phyloP scores from a whole-genome alignment of 2,113 vertebrate species.

The Hippocampus abdominalis region DNA sequence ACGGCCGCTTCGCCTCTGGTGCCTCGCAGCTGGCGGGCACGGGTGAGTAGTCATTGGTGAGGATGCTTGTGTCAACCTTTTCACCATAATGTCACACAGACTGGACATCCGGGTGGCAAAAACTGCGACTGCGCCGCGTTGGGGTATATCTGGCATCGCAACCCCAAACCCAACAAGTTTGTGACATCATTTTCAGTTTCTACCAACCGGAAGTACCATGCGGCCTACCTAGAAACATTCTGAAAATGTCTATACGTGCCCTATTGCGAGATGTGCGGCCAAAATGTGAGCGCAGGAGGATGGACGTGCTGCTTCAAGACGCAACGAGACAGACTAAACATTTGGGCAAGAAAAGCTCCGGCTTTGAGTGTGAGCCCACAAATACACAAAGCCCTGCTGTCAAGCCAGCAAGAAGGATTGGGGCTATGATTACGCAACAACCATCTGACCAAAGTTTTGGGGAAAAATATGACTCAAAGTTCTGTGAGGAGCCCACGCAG shows the following conservation, averaged over 20 bases:
- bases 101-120: not conserved
- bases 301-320: conserved; percentile 14
- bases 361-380: not conserved
- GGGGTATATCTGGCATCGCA: too few relatives aligned
- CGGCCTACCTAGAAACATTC: not conserved
- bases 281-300: not conserved
- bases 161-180: not conserved
- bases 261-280: not conserved
- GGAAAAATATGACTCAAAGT: not conserved
- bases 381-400: conserved; percentile 10
- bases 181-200: not conserved
- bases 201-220: not conserved
- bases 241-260: not conserved
- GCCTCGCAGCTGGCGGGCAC: conserved; percentile 40
- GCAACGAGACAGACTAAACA: conserved; percentile 21
- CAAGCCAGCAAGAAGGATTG: not conserved
- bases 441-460: not conserved
- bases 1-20: conserved; percentile 30
- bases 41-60: conserved; percentile 44
- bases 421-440: not conserved
- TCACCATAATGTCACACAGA: not conserved
- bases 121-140: not conserved
- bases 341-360: conserved; percentile 14
- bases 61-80: conserved; percentile 31
- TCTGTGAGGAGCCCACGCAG: not conserved